Evolutionary conservation across 2,113 vertebrate species (phyloP).

Genomic region (Xenopus borealis): DNA sequence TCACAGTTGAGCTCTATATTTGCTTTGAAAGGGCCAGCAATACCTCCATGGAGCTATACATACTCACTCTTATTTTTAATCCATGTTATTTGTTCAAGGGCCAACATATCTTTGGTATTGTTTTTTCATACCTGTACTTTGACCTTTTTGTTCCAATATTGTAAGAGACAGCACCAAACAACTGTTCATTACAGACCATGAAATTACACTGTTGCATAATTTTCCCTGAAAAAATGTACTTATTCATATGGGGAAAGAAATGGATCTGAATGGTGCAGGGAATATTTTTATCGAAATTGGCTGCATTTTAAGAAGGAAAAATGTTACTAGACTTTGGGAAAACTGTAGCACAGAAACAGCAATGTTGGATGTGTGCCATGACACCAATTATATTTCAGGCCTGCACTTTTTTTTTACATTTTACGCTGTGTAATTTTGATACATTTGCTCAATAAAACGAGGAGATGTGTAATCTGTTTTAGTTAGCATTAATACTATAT

Average conservation of each 20-base stretch:
- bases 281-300: slow-evolving; percentile 21
- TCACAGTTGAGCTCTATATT: too few species aligned
- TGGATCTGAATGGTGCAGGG: slow-evolving; percentile 7
- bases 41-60: too few species aligned
- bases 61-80: too few species aligned
- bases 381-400: slow-evolving; percentile 82
- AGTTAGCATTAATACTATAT: slow-evolving; percentile 77
- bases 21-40: too few species aligned
- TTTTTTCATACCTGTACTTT: too few species aligned
- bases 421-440: slow-evolving; percentile 63
- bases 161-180: too few species aligned
- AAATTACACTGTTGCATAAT: neutral
- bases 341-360: slow-evolving; percentile 58
- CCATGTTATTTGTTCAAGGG: too few species aligned
- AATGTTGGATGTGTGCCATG: slow-evolving; percentile 78
- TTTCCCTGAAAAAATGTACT: neutral
- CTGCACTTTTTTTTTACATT: slow-evolving; percentile 68
- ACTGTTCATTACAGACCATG: neutral
- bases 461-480: slow-evolving; percentile 82
- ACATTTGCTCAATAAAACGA: slow-evolving; percentile 83
- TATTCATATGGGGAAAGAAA: slow-evolving; percentile 19
- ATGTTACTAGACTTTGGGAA: slow-evolving; percentile 56
- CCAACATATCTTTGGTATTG: too few species aligned
- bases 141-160: too few species aligned
- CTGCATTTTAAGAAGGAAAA: neutral